Evolutionary conservation across 1,140 invertebrate species (phyloP).

Genomic region (Ridgeia piscesae): DNA sequence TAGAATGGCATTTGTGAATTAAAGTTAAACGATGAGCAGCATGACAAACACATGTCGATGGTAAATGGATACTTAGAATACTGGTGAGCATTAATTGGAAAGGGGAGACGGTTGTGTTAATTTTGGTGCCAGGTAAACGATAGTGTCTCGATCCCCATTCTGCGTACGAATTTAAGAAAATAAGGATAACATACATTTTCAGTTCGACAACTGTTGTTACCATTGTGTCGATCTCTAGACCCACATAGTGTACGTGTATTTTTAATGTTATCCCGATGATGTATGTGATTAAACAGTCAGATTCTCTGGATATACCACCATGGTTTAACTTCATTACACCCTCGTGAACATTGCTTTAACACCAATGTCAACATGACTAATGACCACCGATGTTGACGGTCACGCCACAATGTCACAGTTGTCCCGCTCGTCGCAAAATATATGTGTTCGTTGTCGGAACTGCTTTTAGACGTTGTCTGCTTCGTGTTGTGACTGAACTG

Average conservation of each 20-base stretch:
- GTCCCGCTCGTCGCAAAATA: not conserved
- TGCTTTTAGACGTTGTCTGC: slow-evolving; percentile 4
- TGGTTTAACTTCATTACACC: no score
- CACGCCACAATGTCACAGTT: not conserved
- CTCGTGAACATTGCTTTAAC: not conserved
- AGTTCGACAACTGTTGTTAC: not conserved
- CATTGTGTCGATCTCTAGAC: no score
- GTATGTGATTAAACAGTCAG: not conserved
- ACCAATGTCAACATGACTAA: not conserved
- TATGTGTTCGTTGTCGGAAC: not conserved
- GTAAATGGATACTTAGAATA: not conserved
- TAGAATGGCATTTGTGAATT: not conserved
- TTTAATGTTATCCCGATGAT: not conserved
- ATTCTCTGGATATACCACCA: no score
- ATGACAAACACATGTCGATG: not conserved
- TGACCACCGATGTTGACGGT: not conserved
- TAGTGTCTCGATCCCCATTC: not conserved
- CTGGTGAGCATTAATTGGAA: not conserved
- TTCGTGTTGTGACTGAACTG: not conserved
- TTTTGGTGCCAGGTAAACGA: not conserved
- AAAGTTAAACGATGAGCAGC: not conserved
- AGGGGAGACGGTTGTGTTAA: not conserved
- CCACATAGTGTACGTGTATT: not conserved
- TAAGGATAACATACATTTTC: not conserved
- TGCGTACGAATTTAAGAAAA: no score